phyloP scores from a whole-genome alignment of 2,797 vertebrate species.

The Neoniphon sammara region DNA sequence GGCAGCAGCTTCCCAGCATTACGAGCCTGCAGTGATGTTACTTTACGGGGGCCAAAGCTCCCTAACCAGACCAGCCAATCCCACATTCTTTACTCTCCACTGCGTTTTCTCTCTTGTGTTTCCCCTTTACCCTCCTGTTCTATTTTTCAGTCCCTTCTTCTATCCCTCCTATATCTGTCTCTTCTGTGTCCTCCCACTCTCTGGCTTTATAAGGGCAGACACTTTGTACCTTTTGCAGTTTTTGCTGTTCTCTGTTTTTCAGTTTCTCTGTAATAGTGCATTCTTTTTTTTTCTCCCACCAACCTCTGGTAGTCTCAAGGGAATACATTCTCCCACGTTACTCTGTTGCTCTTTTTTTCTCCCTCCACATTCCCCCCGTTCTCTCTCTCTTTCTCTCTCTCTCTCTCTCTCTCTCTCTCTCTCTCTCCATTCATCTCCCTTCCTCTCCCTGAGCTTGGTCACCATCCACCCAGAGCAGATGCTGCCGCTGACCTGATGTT shows the following conservation, averaged over 20 bases:
- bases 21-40: constrained; percentile 64
- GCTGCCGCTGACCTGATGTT: constrained; percentile 22
- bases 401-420: neutral
- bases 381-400: neutral
- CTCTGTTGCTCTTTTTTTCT: constrained; percentile 14
- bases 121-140: constrained; percentile 23
- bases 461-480: constrained; percentile 19
- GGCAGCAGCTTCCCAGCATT: constrained; percentile 72
- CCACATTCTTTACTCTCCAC: constrained; percentile 37
- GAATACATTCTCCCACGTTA: constrained; percentile 9
- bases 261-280: constrained; percentile 22
- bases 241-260: constrained; percentile 22
- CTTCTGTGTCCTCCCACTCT: constrained; percentile 25
- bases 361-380: neutral
- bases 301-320: constrained; percentile 19
- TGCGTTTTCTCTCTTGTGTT: constrained; percentile 21
- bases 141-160: constrained; percentile 45
- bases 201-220: constrained; percentile 37
- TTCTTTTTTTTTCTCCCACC: constrained; percentile 5
- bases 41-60: constrained; percentile 66
- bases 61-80: constrained; percentile 55
- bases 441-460: constrained; percentile 4
- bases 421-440: constrained; percentile 2
- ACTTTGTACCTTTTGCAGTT: constrained; percentile 41
- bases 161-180: neutral